Evolutionary conservation across 2,888 invertebrate species (phyloP).

Genomic region (Ligdia adustata): DNA sequence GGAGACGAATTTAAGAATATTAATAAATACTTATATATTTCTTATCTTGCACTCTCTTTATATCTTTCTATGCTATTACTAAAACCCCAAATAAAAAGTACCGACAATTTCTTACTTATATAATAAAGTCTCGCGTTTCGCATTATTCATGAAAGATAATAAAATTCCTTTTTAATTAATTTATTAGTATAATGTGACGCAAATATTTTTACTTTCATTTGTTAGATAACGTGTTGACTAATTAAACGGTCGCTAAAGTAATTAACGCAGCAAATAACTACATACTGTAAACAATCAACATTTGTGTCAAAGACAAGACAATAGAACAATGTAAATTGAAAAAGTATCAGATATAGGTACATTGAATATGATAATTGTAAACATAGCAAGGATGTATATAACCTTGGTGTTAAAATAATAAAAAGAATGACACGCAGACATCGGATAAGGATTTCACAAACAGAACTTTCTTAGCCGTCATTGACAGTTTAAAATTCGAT

Average conservation of each 20-base stretch:
- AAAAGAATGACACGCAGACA: too few relatives aligned
- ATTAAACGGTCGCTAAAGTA: neutral
- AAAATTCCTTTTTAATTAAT: neutral
- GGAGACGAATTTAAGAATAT: too few relatives aligned
- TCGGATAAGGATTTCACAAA: too few relatives aligned
- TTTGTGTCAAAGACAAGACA: constrained; percentile 1
- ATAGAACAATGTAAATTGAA: neutral
- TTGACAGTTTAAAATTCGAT: too few relatives aligned
- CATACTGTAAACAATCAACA: constrained; percentile 1
- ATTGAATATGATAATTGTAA: too few relatives aligned
- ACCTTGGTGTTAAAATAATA: too few relatives aligned
- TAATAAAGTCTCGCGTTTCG: too few relatives aligned
- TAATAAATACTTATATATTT: too few relatives aligned
- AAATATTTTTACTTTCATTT: constrained; percentile 10
- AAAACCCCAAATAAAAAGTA: neutral
- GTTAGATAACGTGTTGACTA: constrained; percentile 8
- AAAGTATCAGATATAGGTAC: neutral
- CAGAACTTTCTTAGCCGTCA: too few relatives aligned
- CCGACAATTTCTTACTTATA: constrained; percentile 1
- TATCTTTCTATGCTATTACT: too few relatives aligned
- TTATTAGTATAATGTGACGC: neutral
- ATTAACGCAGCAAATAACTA: constrained; percentile 3
- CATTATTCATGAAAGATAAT: neutral
- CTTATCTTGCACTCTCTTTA: too few relatives aligned
- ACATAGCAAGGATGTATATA: too few relatives aligned